phyloP scores from a whole-genome alignment of 2,888 invertebrate species.

The Drosophila merina region DNA sequence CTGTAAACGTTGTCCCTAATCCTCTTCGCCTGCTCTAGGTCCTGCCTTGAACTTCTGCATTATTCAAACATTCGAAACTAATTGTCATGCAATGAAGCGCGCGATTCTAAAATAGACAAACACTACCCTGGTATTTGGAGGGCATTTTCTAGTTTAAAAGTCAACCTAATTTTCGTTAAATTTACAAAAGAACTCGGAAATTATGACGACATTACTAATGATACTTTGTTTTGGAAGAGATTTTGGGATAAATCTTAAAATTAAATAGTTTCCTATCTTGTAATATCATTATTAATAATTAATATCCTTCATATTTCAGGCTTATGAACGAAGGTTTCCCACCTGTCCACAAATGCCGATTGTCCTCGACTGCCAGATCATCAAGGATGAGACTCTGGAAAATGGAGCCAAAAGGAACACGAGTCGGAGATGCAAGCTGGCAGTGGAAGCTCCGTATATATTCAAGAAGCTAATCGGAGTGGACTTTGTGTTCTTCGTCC shows the following conservation, averaged over 20 bases:
- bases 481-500: slow-evolving; percentile 94
- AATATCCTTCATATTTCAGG: slow-evolving; percentile 85
- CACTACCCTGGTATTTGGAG: not conserved
- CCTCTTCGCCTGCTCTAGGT: not conserved
- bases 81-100: not conserved
- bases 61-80: not conserved
- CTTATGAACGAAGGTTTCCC: slow-evolving; percentile 97
- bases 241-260: no score
- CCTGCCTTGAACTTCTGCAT: not conserved
- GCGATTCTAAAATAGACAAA: not conserved
- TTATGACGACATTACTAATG: not conserved
- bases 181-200: no score
- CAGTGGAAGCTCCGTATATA: slow-evolving; percentile 96
- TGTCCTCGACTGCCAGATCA: slow-evolving; percentile 93
- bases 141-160: no score
- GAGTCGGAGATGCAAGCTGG: slow-evolving; percentile 93
- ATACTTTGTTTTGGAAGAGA: slow-evolving; percentile 37
- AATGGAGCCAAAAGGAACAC: slow-evolving; percentile 92
- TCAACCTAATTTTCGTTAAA: no score
- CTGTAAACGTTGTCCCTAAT: not conserved
- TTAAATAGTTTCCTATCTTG: no score
- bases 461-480: slow-evolving; percentile 97
- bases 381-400: slow-evolving; percentile 90
- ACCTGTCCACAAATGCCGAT: slow-evolving; percentile 97
- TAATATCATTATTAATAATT: no score